Base-by-base conservation (phyloP, 2,797 vertebrate species). In the Mus caroli region DNA sequence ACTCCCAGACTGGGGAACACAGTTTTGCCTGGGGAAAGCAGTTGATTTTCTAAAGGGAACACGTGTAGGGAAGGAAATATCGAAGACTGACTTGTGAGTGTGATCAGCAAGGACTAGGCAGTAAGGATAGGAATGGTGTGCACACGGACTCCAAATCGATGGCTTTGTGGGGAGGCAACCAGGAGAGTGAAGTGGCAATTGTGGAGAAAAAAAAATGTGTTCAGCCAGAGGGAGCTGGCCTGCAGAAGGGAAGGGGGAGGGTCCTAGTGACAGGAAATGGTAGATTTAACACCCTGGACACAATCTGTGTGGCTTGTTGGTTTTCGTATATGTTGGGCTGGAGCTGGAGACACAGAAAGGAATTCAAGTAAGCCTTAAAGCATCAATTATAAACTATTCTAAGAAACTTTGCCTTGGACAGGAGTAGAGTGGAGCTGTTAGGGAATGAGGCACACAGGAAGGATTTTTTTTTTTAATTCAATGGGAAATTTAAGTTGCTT, bases 401-500 rank as follows among this genome's bases (percentile, higher is more conserved):
- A 71, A 54, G 67, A 86, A 46, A 56, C 64, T 26, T 67, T 52
- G 46, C 37, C 26, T 58, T 54, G 20, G 5, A 43, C 80, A 83
- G 40, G 56, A 92, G 26, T 24, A 56, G 64, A 56, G 71, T 69
- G 73, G 77, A 67, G 31, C 26, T 89, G 31, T 50, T 60, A 87
- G 15, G 40, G 14, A 77, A 85, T 28, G 10, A 5, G 4, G 3
- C 20, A 88, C 75, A 31, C 54, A 17, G 67, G 50, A 92, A 93
- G 12, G 43, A 28, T n/a, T 75, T 82, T 56, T 50, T 50, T 50
- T 80, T 91, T 50, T 28, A 26, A 58, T 58, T 85, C 56, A 94
- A 22, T 37, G 19, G 37, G 22, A 92, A 92, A 76, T 28, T 94
- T 94, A 93, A 87, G 50, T n/a, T 93, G 46, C 28, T 71, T 90